Base-by-base conservation (phyloP, 2,113 vertebrate genomes). In the Oncorhynchus tshawytscha region DNA sequence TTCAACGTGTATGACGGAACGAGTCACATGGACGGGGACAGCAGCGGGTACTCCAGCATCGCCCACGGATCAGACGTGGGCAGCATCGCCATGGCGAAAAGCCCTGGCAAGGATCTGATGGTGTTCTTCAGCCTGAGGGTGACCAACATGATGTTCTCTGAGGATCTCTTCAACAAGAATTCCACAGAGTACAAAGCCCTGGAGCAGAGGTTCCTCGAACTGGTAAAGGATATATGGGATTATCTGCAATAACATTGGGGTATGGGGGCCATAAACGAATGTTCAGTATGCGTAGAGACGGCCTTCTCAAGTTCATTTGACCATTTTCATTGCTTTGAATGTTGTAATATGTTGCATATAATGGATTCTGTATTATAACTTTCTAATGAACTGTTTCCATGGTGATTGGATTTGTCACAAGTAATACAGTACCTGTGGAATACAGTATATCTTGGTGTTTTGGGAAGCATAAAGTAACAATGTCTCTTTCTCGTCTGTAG, bases 61-160 rank as follows among this genome's bases (percentile, higher is more conserved):
- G 78, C 71, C n/a, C 87, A 39, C 16, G 86, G 81, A 1, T 86
- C 84, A 0, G 88, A 90, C 11, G n/a, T 84, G 31, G 88, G 85
- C 15, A 3, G 80, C 68, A 15, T 88, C 0, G 88, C 82, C 2
- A 25, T 88, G 51, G 92, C 95, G 6, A 57, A 48, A 2, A 85
- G 71, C 69, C 89, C 94, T 0, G 88, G 91, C 70, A 88, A 92
- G 78, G 93, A 94, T 9, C 90, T 98, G 7, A 94, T 95, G 0
- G 97, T 99, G 67, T 99, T 99, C 91, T 99, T 99, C 83, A 98
- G 97, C 48, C 95, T 99, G 66, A 93, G 97, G 74, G 97, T 99
- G 39, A 99, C 96, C 74, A 99, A 99, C 90, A 98, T 99, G 96
- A 94, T 93, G 67, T 99, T 99, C 88, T 98, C 96, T 69, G 93